phyloP scores from a whole-genome alignment of 2,113 vertebrate species.

The Mirza zaza region DNA sequence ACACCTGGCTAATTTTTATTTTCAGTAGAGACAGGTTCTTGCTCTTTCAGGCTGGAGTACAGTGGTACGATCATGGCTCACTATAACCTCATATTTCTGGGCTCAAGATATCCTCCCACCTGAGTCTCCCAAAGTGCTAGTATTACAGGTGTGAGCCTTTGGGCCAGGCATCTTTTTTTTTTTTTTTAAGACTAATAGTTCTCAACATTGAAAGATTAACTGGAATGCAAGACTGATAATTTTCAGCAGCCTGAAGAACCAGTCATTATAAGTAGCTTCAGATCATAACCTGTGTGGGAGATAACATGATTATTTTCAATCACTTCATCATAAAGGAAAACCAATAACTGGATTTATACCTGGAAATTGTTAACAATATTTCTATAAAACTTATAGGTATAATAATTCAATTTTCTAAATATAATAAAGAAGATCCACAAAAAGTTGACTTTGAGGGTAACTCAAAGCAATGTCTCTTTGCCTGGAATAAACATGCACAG shows the following conservation, averaged over 20 bases:
- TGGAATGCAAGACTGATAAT: not conserved
- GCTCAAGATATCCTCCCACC: too few relatives aligned
- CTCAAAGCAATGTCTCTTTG: not conserved
- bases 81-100: too few relatives aligned
- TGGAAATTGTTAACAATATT: not conserved
- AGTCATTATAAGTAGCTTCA: not conserved
- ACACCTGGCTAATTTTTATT: too few relatives aligned
- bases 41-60: too few relatives aligned
- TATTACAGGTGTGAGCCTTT: too few relatives aligned
- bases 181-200: not conserved
- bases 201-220: conserved; percentile 23
- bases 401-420: not conserved
- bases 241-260: not conserved
- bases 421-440: not conserved
- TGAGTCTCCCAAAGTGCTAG: too few relatives aligned
- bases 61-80: too few relatives aligned
- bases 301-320: not conserved
- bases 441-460: not conserved
- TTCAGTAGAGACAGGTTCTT: too few relatives aligned
- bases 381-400: not conserved
- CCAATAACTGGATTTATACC: not conserved
- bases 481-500: not conserved
- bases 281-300: not conserved
- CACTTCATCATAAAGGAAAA: not conserved
- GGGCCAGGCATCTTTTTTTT: not conserved